Percentiles rank a stretch among this genome's conserved stretches.
Conservation (phyloP, 2,113 vertebrate species). For the Coptodon rendalli region DNA sequence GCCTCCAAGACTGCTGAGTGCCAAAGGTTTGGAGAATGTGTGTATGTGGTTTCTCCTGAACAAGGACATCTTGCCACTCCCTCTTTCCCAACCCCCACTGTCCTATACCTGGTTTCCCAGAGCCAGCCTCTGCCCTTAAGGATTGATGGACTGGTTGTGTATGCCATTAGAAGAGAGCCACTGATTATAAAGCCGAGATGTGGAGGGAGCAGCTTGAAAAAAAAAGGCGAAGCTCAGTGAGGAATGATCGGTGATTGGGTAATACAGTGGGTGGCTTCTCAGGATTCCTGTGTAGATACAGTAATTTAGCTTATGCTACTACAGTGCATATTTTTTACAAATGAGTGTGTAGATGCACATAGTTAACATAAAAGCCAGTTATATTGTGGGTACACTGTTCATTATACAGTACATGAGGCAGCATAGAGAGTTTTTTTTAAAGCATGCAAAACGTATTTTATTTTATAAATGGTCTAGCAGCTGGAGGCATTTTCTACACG, state of each 20-base stretch:
- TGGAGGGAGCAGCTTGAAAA: conserved; percentile 10
- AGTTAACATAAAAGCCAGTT: background rate
- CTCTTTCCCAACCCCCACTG: conserved; percentile 22
- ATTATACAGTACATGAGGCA: background rate
- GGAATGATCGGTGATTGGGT: background rate
- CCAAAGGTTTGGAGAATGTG: conserved; percentile 32
- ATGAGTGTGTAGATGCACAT: background rate
- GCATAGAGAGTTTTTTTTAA: background rate
- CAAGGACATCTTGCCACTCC: conserved; percentile 53
- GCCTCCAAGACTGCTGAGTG: conserved; percentile 40
- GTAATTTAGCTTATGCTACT: background rate
- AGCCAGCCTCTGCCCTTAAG: conserved; percentile 4
- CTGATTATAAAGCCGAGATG: conserved; percentile 40
- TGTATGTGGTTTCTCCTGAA: conserved; percentile 24
- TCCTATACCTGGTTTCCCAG: conserved; percentile 20
- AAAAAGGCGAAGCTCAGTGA: background rate
- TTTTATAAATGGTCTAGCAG: background rate
- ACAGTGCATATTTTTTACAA: background rate
- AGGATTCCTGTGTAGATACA: background rate
- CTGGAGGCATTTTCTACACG: background rate
- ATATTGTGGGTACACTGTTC: background rate
- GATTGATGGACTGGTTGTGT: conserved; percentile 56
- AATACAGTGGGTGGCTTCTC: background rate
- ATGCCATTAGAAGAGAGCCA: conserved; percentile 44
- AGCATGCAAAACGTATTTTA: background rate